phyloP scores from a whole-genome alignment of 2,888 invertebrate genomes.

The Ferdinandea cuprea region DNA sequence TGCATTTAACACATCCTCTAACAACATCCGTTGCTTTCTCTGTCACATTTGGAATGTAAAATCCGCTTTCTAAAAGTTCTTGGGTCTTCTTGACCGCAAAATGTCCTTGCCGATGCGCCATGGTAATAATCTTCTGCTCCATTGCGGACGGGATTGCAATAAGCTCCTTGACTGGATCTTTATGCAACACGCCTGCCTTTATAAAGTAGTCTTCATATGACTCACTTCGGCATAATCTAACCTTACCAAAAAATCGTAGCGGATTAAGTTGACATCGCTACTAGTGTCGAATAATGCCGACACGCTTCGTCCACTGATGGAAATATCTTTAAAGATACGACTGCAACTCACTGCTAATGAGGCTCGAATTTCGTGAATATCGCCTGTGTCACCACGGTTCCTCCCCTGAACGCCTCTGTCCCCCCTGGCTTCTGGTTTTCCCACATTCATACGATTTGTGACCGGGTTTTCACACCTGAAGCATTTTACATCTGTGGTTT shows the following conservation, averaged over 20 bases:
- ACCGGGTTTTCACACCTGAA: conserved; percentile 25
- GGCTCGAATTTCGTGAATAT: conserved; percentile 5
- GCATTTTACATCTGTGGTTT: conserved; percentile 7
- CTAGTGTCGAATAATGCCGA: conserved; percentile 59
- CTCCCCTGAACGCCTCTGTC: too few species aligned
- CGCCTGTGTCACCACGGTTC: neutral
- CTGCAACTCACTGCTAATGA: too few species aligned
- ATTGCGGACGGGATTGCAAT: conserved; percentile 79
- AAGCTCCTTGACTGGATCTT: conserved; percentile 40
- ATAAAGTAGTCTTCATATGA: conserved; percentile 4
- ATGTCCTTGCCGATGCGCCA: conserved; percentile 79
- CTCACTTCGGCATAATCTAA: conserved; percentile 28
- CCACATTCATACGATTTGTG: conserved; percentile 1
- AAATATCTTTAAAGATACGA: too few species aligned
- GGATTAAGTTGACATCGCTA: conserved; percentile 46
- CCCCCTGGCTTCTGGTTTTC: too few species aligned
- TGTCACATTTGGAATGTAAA: conserved; percentile 5
- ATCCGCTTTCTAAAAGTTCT: conserved; percentile 76
- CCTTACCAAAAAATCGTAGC: conserved; percentile 23
- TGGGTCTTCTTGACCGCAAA: conserved; percentile 76
- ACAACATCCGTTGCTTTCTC: too few species aligned
- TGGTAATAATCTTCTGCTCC: conserved; percentile 78
- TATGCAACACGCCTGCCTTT: too few species aligned
- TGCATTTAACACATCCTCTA: too few species aligned
- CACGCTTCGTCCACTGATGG: too few species aligned